These are phyloP conservation scores for Meriones unguiculatus DNA, from an alignment of 2,113 vertebrate genomes.

Conservation along the genomic window DNA sequence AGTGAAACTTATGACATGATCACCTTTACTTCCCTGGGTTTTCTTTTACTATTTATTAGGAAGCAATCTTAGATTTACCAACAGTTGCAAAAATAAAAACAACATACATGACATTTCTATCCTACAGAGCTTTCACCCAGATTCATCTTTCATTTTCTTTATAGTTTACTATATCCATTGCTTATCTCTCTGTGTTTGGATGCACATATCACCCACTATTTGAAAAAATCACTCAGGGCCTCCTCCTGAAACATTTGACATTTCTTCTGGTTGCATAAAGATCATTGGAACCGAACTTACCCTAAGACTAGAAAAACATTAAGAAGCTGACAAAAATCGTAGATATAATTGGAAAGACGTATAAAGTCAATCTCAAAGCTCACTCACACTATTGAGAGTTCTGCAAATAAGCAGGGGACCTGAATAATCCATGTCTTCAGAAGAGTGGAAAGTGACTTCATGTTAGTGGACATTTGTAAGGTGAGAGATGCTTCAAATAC, in stretches of 20 bases:
- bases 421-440: background rate
- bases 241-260: background rate
- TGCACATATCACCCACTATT: background rate
- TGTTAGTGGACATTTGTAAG: background rate
- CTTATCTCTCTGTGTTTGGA: background rate
- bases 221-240: background rate
- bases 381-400: background rate
- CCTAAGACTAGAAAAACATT: conserved; percentile 11
- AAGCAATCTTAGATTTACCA: conserved; percentile 19
- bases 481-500: background rate
- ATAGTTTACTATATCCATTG: background rate
- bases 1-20: background rate
- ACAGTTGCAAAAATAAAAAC: conserved; percentile 17
- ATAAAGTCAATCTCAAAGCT: background rate
- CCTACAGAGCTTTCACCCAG: background rate
- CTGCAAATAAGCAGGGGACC: background rate
- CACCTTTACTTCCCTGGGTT: background rate
- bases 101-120: background rate
- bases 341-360: conserved; percentile 26
- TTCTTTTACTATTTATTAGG: background rate
- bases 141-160: background rate
- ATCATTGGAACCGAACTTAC: background rate
- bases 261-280: background rate
- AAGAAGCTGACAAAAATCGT: conserved; percentile 6
- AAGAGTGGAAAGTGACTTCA: background rate